phyloP scores from a whole-genome alignment of 1,140 invertebrate genomes.

The Lepidurus packardi region DNA sequence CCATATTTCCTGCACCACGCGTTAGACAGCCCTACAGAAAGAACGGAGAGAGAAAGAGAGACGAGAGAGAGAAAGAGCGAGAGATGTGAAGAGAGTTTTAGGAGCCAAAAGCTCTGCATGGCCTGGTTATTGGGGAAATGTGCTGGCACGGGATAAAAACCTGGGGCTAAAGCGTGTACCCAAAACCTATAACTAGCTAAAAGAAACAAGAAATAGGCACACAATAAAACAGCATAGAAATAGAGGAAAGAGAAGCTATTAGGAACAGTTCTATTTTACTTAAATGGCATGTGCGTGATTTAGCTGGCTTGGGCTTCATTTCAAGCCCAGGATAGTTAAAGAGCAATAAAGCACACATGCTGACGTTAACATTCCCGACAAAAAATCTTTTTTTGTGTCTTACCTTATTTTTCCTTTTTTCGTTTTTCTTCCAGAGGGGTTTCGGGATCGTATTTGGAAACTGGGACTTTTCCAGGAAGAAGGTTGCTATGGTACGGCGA shows the following conservation, averaged over 20 bases:
- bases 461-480: not conserved
- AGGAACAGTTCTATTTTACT: too few species aligned
- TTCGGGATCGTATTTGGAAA: not conserved
- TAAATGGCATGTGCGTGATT: too few species aligned
- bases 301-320: not conserved
- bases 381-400: not conserved
- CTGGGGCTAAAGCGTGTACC: not conserved
- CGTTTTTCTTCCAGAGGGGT: not conserved
- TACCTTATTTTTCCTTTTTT: not conserved
- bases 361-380: not conserved
- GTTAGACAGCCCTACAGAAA: not conserved
- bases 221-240: too few species aligned
- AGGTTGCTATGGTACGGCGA: not conserved
- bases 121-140: not conserved
- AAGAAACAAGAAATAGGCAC: not conserved
- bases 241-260: too few species aligned
- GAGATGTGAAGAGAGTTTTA: not conserved
- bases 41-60: not conserved
- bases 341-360: not conserved
- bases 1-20: not conserved
- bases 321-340: not conserved
- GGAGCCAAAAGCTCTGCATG: not conserved
- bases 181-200: not conserved
- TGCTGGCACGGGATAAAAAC: constrained; percentile 11
- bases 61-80: not conserved